These are phyloP conservation scores for Pectinophora gossypiella DNA, from an alignment of 1,140 invertebrate genomes.

Conservation along the genomic window DNA sequence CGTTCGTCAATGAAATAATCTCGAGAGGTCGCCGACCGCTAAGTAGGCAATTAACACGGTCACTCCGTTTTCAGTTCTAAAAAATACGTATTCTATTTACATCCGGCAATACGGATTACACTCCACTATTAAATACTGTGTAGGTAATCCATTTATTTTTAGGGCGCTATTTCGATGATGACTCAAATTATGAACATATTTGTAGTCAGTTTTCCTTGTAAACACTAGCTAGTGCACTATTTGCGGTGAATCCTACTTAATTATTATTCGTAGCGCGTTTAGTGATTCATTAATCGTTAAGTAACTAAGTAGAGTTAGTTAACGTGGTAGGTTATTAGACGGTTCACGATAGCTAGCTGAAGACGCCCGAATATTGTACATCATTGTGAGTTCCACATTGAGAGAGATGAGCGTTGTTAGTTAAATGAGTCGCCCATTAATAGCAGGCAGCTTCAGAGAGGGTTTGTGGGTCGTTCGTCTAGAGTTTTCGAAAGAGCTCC, in stretches of 20 bases:
- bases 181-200: conserved; percentile 11
- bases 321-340: too few relatives aligned
- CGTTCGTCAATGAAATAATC: conserved; percentile 20
- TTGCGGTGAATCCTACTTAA: conserved; percentile 7
- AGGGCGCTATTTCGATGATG: conserved; percentile 27
- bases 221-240: neutral
- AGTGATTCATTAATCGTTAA: neutral
- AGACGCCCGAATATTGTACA: too few relatives aligned
- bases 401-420: neutral
- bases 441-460: conserved; percentile 7
- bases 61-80: conserved; percentile 43
- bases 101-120: conserved; percentile 24
- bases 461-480: conserved; percentile 53
- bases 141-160: conserved; percentile 23
- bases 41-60: conserved; percentile 48
- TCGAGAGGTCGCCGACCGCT: conserved; percentile 40
- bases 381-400: too few relatives aligned
- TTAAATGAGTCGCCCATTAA: conserved; percentile 12
- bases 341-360: too few relatives aligned
- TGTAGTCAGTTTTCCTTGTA: neutral
- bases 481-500: conserved; percentile 51
- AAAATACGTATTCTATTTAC: conserved; percentile 36
- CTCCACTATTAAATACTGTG: conserved; percentile 12
- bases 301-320: too few relatives aligned
- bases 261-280: neutral